A percentile compares a stretch with the other conserved stretches of the same genome.
phyloP scores from a whole-genome alignment of 1,140 invertebrate species.

The Drosophila subobscura region DNA sequence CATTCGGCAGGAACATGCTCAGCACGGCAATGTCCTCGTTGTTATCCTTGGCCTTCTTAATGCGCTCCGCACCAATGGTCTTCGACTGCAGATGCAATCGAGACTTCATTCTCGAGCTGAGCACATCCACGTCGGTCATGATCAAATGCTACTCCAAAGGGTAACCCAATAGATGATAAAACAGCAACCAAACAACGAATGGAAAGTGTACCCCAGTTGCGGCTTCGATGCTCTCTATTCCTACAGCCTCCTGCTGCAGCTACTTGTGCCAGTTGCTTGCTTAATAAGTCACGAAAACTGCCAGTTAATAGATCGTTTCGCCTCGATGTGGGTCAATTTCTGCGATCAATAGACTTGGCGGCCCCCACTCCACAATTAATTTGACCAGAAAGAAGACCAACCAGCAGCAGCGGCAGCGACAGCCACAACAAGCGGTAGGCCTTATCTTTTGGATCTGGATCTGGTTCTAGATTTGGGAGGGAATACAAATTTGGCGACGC shows the following conservation, averaged over 20 bases:
- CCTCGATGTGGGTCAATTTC: conserved; percentile 57
- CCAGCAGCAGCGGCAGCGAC: no score
- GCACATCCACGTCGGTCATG: conserved; percentile 89
- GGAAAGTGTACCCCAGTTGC: conserved; percentile 38
- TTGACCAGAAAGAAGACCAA: background rate
- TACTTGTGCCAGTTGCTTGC: conserved; percentile 15
- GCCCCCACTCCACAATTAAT: conserved; percentile 14
- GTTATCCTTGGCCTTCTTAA: conserved; percentile 89
- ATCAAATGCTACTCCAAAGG: conserved; percentile 4
- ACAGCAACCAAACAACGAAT: background rate
- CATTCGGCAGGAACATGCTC: conserved; percentile 90
- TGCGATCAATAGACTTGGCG: conserved; percentile 43
- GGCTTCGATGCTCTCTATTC: conserved; percentile 9
- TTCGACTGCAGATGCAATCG: conserved; percentile 89
- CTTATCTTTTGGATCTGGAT: conserved; percentile 5
- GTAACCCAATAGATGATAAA: background rate
- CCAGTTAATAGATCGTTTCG: conserved; percentile 30
- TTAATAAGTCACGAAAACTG: conserved; percentile 57
- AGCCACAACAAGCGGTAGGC: no score
- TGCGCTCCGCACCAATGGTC: conserved; percentile 90
- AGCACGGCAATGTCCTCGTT: conserved; percentile 94
- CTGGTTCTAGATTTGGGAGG: conserved; percentile 25
- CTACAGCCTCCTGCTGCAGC: background rate
- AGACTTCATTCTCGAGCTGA: conserved; percentile 90
- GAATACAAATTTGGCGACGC: conserved; percentile 67